Percentiles rank a stretch among this genome's conserved stretches.
Conservation (phyloP, 2,888 invertebrate genomes). For the Salpingus planirostris region DNA sequence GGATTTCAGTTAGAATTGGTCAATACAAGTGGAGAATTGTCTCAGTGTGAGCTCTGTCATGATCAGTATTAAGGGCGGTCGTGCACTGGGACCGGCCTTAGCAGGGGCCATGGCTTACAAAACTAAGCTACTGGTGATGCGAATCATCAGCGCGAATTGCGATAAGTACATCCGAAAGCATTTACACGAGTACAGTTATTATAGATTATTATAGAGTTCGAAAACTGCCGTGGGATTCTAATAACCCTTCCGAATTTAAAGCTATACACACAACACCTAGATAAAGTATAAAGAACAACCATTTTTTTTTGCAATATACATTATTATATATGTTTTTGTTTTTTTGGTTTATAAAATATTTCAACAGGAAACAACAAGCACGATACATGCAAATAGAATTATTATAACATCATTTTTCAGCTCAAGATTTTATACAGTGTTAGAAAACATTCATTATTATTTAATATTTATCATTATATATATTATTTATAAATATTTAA, state of each 20-base stretch:
- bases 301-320: too few relatives aligned
- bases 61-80: conserved; percentile 25
- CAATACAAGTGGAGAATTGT: too few relatives aligned
- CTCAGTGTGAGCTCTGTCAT: conserved; percentile 17
- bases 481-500: conserved; percentile 20
- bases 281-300: conserved; percentile 42
- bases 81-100: conserved; percentile 28
- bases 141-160: conserved; percentile 14
- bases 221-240: conserved; percentile 9
- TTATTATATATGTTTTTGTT: conserved; percentile 29
- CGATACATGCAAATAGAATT: conserved; percentile 34
- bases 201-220: conserved; percentile 10
- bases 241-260: conserved; percentile 20
- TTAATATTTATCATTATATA: conserved; percentile 18
- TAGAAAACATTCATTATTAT: conserved; percentile 26
- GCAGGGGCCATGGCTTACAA: conserved; percentile 24
- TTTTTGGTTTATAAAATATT: conserved; percentile 35
- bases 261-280: conserved; percentile 42
- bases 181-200: conserved; percentile 14
- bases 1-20: too few relatives aligned
- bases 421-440: conserved; percentile 28
- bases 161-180: conserved; percentile 25
- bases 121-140: conserved; percentile 16
- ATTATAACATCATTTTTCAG: conserved; percentile 10
- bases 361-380: conserved; percentile 39